Evolutionary conservation across 2,888 invertebrate genomes (phyloP).

Genomic region (Cynaeus angustus): DNA sequence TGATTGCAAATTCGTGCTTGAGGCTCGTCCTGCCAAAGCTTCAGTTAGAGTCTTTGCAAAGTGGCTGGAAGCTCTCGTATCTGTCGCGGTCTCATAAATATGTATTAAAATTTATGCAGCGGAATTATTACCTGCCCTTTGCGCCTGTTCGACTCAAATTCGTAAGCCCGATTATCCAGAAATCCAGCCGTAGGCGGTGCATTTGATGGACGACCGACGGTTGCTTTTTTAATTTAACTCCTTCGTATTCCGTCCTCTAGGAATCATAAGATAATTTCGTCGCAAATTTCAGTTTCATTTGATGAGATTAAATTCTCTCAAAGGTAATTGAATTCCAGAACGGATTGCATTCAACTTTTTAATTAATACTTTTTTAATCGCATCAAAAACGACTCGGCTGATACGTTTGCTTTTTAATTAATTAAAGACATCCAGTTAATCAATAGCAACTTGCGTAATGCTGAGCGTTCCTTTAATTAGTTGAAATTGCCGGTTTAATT

Average conservation of each 20-base stretch:
- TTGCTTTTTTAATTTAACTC: constrained; percentile 39
- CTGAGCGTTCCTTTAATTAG: constrained; percentile 36
- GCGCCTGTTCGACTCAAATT: constrained; percentile 62
- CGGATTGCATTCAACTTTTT: constrained; percentile 57
- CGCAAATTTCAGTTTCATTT: constrained; percentile 60
- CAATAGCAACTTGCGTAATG: constrained; percentile 34
- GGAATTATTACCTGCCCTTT: constrained; percentile 67
- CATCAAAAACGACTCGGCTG: constrained; percentile 49
- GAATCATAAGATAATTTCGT: constrained; percentile 52
- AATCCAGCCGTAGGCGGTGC: constrained; percentile 16
- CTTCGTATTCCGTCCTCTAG: constrained; percentile 54
- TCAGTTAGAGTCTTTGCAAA: constrained; percentile 51
- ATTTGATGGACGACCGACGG: constrained; percentile 58
- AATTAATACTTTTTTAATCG: constrained; percentile 60
- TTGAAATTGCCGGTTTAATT: constrained; percentile 32
- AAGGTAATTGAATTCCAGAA: constrained; percentile 58
- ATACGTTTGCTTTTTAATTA: constrained; percentile 46
- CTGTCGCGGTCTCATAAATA: constrained; percentile 69
- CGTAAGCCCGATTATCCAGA: constrained; percentile 43
- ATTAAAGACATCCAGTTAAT: constrained; percentile 43
- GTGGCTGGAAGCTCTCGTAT: constrained; percentile 42
- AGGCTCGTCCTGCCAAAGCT: constrained; percentile 55
- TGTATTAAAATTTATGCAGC: constrained; percentile 69
- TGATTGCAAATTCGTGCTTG: constrained; percentile 52
- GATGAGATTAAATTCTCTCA: constrained; percentile 58